Evolutionary conservation across 2,888 invertebrate genomes (phyloP).

Genomic region (Phaedon cochleariae): DNA sequence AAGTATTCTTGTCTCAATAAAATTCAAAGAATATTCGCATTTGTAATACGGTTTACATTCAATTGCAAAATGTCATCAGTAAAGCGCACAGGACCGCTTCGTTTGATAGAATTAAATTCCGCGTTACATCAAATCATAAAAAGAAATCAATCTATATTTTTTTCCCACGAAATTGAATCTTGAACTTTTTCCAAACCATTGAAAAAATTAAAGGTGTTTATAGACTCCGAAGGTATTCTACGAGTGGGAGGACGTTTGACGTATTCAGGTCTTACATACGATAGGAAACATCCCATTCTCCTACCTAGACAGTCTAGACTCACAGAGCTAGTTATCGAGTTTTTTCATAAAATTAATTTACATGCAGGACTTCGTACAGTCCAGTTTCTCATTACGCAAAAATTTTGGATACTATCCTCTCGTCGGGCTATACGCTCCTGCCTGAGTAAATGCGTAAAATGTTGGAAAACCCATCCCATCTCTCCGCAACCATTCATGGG

Average conservation of each 20-base stretch:
- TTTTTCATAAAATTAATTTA: neutral
- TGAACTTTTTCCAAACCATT: neutral
- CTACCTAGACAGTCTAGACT: neutral
- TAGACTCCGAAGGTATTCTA: neutral
- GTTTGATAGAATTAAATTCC: neutral
- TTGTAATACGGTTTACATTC: neutral
- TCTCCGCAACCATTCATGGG: neutral
- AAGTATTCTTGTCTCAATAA: neutral
- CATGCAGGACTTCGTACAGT: constrained; percentile 4
- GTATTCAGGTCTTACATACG: constrained; percentile 1
- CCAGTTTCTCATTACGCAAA: constrained; percentile 62
- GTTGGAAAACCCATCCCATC: neutral
- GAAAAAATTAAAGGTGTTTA: constrained; percentile 5
- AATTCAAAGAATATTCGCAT: constrained; percentile 1
- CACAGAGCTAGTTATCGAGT: neutral
- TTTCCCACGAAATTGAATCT: neutral
- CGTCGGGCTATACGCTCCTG: constrained; percentile 62
- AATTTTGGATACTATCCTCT: constrained; percentile 69
- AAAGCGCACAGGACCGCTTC: no score
- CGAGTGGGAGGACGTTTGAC: no score
- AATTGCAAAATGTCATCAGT: neutral
- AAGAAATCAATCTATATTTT: neutral
- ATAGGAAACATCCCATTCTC: constrained; percentile 22
- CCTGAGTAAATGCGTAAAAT: neutral
- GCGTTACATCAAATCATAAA: neutral